Percentiles rank a stretch among this genome's conserved stretches.
Evolutionary conservation across 2,888 invertebrate genomes (phyloP).

Genomic region (Leucania comma): DNA sequence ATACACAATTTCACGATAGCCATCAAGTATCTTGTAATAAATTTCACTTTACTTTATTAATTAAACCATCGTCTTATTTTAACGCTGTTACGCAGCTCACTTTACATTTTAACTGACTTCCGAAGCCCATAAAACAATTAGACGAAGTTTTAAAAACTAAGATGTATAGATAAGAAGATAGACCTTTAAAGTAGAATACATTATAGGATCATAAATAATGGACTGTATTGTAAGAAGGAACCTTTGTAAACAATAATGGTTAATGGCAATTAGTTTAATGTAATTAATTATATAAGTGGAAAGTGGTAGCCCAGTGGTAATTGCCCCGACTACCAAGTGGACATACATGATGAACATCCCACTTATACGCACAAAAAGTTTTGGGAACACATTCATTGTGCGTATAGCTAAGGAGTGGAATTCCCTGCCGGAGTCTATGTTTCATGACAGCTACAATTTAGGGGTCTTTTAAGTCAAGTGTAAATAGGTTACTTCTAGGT

Average conservation of each 20-base stretch:
- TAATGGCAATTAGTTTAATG: conserved; percentile 25
- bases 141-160: conserved; percentile 53
- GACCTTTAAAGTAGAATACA: conserved; percentile 55
- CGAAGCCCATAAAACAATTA: conserved; percentile 64
- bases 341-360: too few species aligned
- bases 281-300: neutral
- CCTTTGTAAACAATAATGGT: conserved; percentile 30
- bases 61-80: conserved; percentile 52
- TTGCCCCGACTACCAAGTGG: too few species aligned
- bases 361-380: too few species aligned
- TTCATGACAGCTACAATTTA: too few species aligned
- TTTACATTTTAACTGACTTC: conserved; percentile 60
- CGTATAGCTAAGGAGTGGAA: too few species aligned
- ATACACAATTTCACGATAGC: conserved; percentile 51
- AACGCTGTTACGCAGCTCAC: conserved; percentile 28
- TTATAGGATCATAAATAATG: conserved; percentile 45
- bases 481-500: too few species aligned
- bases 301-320: too few species aligned
- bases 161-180: conserved; percentile 54
- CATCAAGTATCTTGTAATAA: conserved; percentile 55
- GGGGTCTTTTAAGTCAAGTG: too few species aligned
- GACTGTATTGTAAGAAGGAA: conserved; percentile 32
- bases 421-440: too few species aligned
- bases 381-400: too few species aligned
- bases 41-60: conserved; percentile 54